Evolutionary conservation across 2,888 invertebrate species (phyloP).

Genomic region (Drosophila lutescens): DNA sequence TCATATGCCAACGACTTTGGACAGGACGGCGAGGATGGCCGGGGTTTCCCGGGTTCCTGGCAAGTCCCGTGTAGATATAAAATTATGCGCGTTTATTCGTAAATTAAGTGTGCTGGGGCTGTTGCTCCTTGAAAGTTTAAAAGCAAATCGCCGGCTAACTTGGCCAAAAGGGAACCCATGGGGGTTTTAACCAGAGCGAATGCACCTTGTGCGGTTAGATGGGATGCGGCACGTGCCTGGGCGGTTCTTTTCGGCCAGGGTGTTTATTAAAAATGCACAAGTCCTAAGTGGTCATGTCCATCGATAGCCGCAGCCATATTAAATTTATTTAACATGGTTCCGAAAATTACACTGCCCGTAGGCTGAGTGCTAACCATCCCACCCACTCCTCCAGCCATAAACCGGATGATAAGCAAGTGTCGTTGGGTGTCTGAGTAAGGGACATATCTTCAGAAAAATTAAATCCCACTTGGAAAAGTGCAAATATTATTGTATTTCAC

Average conservation of each 20-base stretch:
- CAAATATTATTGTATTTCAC: no score
- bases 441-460: background rate
- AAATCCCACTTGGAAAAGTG: background rate
- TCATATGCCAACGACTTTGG: slow-evolving; percentile 78
- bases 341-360: slow-evolving; percentile 37
- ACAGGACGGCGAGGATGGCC: slow-evolving; percentile 27
- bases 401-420: slow-evolving; percentile 9
- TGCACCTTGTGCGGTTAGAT: slow-evolving; percentile 22
- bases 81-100: slow-evolving; percentile 81
- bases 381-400: background rate
- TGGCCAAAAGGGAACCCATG: slow-evolving; percentile 65
- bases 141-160: slow-evolving; percentile 60
- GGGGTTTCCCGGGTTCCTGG: slow-evolving; percentile 5
- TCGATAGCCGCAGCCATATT: slow-evolving; percentile 45
- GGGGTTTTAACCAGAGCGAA: slow-evolving; percentile 13
- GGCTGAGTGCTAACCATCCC: background rate
- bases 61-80: slow-evolving; percentile 73
- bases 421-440: background rate
- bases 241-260: slow-evolving; percentile 43
- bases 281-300: slow-evolving; percentile 66
- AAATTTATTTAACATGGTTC: slow-evolving; percentile 47
- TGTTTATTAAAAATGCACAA: slow-evolving; percentile 66
- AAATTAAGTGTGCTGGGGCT: slow-evolving; percentile 78
- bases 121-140: slow-evolving; percentile 61
- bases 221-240: slow-evolving; percentile 24